Base-by-base conservation (phyloP, 2,888 invertebrate genomes). In the Podabrus alpinus region DNA sequence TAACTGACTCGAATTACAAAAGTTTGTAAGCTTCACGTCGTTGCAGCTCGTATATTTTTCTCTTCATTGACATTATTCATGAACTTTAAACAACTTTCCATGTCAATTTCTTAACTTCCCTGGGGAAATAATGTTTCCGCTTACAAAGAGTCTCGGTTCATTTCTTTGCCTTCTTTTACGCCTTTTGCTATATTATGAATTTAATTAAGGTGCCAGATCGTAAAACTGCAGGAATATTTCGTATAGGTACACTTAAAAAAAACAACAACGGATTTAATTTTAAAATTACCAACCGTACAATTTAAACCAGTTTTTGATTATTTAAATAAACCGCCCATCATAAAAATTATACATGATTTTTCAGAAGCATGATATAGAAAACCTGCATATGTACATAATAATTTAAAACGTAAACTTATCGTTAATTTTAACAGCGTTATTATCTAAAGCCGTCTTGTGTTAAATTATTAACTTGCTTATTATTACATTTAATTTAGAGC, bases 61-160 rank as follows among this genome's bases (percentile, higher is more conserved):
- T 76, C 74, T 76, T 73, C 76, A 68, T 67, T 66, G 69, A 74
- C 75, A 81, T 83, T 83, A 83, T 83, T 83, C 82, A 83, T 83
- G 82, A 82, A 79, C 77, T 79, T 81, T 81, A 83, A 83, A 83
- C 81, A 83, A 83, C 81, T 84, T 83, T 83, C 82, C 82, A 81
- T 83, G 83, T 83, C 81, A 82, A 80, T 82, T 82, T 80, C 80
- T 76, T 80, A 74, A 77, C 79, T 76, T 79, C 81, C 80, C 81
- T 73, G 67, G 80, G 81, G 82, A 81, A 82, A 82, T 81, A 81
- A 80, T 76, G 74, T 74, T 77, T 66, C 74, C 77, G 77, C 76
- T 75, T 76, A 76, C 78, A 78, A 78, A 79, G 79, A 79, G 76
- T 76, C 71, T 73, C 68, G 71, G 73, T 71, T 76, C 74, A 69